Evolutionary conservation across 2,888 invertebrate species (phyloP).

Genomic region (Tenthredo scrophulariae): DNA sequence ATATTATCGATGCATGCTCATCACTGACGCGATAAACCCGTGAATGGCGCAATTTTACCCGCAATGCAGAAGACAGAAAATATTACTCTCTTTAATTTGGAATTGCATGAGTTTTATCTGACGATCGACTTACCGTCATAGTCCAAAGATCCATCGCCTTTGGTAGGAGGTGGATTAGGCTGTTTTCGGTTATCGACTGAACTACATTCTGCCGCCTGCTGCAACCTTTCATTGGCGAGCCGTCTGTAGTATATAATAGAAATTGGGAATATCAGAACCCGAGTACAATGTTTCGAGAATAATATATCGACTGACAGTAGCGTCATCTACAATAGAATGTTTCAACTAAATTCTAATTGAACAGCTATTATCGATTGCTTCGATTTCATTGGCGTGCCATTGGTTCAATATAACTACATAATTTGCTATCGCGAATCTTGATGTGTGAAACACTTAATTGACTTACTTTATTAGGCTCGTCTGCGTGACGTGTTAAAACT

Average conservation of each 20-base stretch:
- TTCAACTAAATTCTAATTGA: not conserved
- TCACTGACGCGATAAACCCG: too few species aligned
- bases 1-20: too few species aligned
- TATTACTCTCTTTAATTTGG: not conserved
- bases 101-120: not conserved
- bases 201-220: slow-evolving; percentile 62
- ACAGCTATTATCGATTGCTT: not conserved
- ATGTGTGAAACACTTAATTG: not conserved
- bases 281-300: not conserved
- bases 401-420: too few species aligned
- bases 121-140: slow-evolving; percentile 85
- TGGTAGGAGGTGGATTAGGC: slow-evolving; percentile 79
- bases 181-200: slow-evolving; percentile 70
- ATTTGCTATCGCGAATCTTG: not conserved
- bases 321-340: not conserved
- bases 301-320: not conserved
- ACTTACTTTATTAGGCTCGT: not conserved
- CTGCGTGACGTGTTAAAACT: not conserved
- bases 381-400: too few species aligned
- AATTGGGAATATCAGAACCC: not conserved
- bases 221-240: slow-evolving; percentile 68
- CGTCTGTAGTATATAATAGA: slow-evolving; percentile 63
- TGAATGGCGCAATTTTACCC: too few species aligned
- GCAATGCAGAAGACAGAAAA: too few species aligned
- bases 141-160: slow-evolving; percentile 87